Evolutionary conservation across 35 echinoderm and acorn worm genomes (phyloP).

Genomic region (Amphiura filiformis): DNA sequence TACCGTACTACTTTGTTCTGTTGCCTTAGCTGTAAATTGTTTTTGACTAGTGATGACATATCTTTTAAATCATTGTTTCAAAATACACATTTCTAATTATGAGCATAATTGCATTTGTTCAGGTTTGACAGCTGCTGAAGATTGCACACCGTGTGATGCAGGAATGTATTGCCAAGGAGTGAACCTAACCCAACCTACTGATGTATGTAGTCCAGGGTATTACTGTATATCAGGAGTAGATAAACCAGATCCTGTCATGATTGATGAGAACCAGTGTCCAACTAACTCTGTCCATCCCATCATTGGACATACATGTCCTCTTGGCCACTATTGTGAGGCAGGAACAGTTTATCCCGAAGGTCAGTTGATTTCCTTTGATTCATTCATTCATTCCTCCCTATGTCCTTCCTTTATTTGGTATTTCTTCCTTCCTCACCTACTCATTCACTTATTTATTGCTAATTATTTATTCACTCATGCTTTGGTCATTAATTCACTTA

Average conservation of each 20-base stretch:
- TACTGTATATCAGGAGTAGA: slow-evolving; percentile 91
- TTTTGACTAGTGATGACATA: too few relatives aligned
- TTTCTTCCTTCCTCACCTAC: too few relatives aligned
- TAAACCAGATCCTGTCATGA: slow-evolving; percentile 67
- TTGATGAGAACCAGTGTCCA: slow-evolving; percentile 81
- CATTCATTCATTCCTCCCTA: neutral
- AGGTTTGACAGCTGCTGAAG: slow-evolving; percentile 55
- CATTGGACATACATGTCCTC: slow-evolving; percentile 82
- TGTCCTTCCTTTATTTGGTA: too few relatives aligned
- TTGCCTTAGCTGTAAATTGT: too few relatives aligned
- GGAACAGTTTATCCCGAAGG: slow-evolving; percentile 81
- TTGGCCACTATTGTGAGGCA: slow-evolving; percentile 74
- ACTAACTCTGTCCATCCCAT: slow-evolving; percentile 84
- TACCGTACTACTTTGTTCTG: too few relatives aligned
- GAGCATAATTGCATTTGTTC: too few relatives aligned
- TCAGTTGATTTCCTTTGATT: too few relatives aligned
- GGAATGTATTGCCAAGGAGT: slow-evolving; percentile 88
- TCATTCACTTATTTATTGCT: too few relatives aligned
- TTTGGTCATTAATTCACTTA: too few relatives aligned
- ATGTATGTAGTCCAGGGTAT: slow-evolving; percentile 46
- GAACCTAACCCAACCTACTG: slow-evolving; percentile 80
- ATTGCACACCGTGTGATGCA: slow-evolving; percentile 92
- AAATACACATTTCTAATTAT: too few relatives aligned
- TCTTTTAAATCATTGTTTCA: too few relatives aligned
- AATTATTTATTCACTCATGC: too few relatives aligned